A percentile compares a stretch with the other conserved stretches of the same genome.
These are phyloP conservation scores for Tethya wilhelma DNA, from an alignment of 37 sponge, comb jelly and placozoan species.

Conservation along the genomic window DNA sequence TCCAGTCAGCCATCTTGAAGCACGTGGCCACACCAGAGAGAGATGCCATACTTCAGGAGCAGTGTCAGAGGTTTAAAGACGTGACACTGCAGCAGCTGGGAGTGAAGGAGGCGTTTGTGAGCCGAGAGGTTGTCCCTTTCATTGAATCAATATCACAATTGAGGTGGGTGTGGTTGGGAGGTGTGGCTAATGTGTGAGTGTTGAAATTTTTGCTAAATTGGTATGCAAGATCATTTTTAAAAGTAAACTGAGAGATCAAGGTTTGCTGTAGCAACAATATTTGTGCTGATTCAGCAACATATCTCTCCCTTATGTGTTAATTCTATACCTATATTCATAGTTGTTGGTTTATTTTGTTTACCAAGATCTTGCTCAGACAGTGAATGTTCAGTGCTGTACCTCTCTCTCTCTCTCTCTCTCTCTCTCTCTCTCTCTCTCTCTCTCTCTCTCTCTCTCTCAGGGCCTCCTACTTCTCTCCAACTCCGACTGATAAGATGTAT, in stretches of 20 bases:
- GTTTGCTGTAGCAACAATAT: too few relatives aligned
- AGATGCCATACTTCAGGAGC: slow-evolving; percentile 18
- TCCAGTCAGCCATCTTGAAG: slow-evolving; percentile 13
- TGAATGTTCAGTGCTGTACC: not conserved
- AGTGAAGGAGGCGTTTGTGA: slow-evolving; percentile 13
- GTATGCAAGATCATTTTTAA: too few relatives aligned
- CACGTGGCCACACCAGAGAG: slow-evolving; percentile 25
- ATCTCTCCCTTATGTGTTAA: too few relatives aligned
- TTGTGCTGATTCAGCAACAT: too few relatives aligned
- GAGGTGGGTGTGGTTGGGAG: too few relatives aligned
- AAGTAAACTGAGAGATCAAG: too few relatives aligned
- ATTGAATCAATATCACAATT: slow-evolving; percentile 55
- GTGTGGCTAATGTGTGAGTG: too few relatives aligned
- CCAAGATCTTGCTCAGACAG: not conserved
- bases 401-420: not conserved
- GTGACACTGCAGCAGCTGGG: slow-evolving; percentile 49
- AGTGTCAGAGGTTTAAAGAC: slow-evolving; percentile 24
- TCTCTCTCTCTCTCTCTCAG: not conserved
- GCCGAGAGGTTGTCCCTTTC: slow-evolving; percentile 49
- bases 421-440: not conserved
- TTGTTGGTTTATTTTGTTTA: too few relatives aligned
- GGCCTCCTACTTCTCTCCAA: slow-evolving; percentile 70
- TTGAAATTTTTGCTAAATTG: too few relatives aligned
- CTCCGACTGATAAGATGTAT: slow-evolving; percentile 75
- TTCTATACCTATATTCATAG: too few relatives aligned